Base-by-base conservation (phyloP, 1,140 invertebrate species). In the Pseudomyrmex sp. region DNA sequence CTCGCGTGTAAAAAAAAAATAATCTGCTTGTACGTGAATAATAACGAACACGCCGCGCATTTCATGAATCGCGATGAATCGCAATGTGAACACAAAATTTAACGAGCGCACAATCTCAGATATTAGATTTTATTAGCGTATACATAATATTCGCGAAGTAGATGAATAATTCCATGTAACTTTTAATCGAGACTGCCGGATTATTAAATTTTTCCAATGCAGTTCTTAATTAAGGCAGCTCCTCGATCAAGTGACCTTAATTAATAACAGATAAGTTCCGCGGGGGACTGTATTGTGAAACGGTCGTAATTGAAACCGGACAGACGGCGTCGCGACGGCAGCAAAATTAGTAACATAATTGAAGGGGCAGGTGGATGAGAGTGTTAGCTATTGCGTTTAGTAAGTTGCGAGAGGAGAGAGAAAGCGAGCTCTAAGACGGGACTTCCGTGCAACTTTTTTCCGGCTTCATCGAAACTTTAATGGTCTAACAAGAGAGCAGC, bases 281-380 rank as follows among this genome's bases (percentile, higher is more conserved):
- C 65, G 58, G 74, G 0, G 13, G 50, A 58, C 66, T 35, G 35
- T 62, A 75, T 46, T 66, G 80, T 75, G 73, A 73, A 77, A 56
- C 69, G 66, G 82, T 52, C 52, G 82, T 83, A 63, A 85, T 77
- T 83, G 84, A 73, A 63, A 83, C 50, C 62, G 65, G 72, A 74
- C 82, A 18, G 58, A 44, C 54, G 70, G 9, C 44, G 4, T 0
- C 35, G 18, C 69, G 54, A 46, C 20, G 20, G 5, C 8, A 13
- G 26, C 58, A 23, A 85, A 87, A 87, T 86, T 74, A 75, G 69
- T 50, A 73, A 83, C 69, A 84, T 87, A 88, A 88, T 82, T 76
- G 86, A 87, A 75, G 82, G 48, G 68, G 63, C 86, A 84, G 77
- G 83, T 85, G 86, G 79, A 77, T 26, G 77, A 83, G 73, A 79